phyloP scores from a whole-genome alignment of 30 jellyfish, hydroid and myxozoan genomes.

The Morbakka virulenta region DNA sequence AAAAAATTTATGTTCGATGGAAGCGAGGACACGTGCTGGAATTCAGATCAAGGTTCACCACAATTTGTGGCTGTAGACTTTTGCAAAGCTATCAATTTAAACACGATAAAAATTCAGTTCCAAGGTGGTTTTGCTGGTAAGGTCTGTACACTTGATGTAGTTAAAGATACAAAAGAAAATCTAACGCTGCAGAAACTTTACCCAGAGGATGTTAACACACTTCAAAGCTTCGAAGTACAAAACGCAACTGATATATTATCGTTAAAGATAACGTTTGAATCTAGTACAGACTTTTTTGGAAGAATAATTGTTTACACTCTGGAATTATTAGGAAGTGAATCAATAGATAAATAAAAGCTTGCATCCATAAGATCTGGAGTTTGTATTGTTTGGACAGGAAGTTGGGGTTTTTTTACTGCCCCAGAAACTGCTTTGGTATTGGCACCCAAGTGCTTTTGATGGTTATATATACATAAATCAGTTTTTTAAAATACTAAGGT shows the following conservation, averaged over 20 bases:
- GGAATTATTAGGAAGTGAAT: constrained; percentile 44
- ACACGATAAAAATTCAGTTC: constrained; percentile 65
- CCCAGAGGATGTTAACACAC: constrained; percentile 85
- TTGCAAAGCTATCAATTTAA: constrained; percentile 30
- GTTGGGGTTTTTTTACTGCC: no score
- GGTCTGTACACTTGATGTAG: constrained; percentile 52
- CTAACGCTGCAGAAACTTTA: constrained; percentile 17
- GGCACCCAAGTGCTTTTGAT: no score
- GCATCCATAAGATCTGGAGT: neutral
- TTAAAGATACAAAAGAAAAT: constrained; percentile 15
- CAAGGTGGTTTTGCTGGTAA: constrained; percentile 99
- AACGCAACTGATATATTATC: constrained; percentile 2
- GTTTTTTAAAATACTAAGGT: no score
- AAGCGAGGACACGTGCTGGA: constrained; percentile 98
- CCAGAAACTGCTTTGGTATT: no score
- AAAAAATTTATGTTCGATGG: constrained; percentile 85
- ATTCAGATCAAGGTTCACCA: constrained; percentile 88
- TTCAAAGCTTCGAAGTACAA: constrained; percentile 58
- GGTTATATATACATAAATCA: no score
- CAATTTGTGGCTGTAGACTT: constrained; percentile 67
- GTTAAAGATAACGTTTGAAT: constrained; percentile 46
- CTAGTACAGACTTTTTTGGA: constrained; percentile 95
- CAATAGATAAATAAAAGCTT: neutral
- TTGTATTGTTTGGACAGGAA: no score
- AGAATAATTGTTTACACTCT: constrained; percentile 81